These are phyloP conservation scores for Brachirus orientalis DNA, from an alignment of 2,113 vertebrate genomes.

Conservation along the genomic window DNA sequence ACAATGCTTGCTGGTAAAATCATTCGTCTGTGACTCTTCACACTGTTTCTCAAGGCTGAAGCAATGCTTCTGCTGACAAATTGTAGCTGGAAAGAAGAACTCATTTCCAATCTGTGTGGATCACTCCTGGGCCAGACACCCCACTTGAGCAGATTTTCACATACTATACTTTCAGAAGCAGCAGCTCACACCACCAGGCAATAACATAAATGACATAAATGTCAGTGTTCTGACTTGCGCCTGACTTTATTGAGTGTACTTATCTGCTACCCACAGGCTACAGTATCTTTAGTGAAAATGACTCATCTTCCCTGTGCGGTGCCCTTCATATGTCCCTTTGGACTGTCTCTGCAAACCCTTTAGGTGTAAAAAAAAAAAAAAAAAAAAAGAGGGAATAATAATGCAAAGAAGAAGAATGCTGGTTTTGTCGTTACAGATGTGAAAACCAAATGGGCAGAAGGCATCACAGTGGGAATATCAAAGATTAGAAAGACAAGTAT, in stretches of 20 bases:
- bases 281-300: constrained; percentile 45
- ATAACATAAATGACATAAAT: constrained; percentile 63
- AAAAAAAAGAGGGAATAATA: constrained; percentile 13
- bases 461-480: neutral
- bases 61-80: constrained; percentile 63
- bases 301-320: constrained; percentile 34
- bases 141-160: constrained; percentile 28
- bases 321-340: constrained; percentile 45
- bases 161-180: constrained; percentile 37
- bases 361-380: constrained; percentile 1
- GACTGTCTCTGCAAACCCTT: constrained; percentile 27
- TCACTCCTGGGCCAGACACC: constrained; percentile 38
- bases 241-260: constrained; percentile 58
- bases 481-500: neutral
- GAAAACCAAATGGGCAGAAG: neutral
- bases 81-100: constrained; percentile 27
- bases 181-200: constrained; percentile 37
- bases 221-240: constrained; percentile 55
- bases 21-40: constrained; percentile 68
- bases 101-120: constrained; percentile 46
- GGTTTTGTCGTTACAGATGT: neutral
- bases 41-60: constrained; percentile 67
- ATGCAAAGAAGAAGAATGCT: constrained; percentile 1
- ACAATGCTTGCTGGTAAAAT: constrained; percentile 55
- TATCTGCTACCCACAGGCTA: constrained; percentile 58